A percentile compares a stretch with the other conserved stretches of the same genome.
Evolutionary conservation across 2,888 invertebrate genomes (phyloP).

Genomic region (Podabrus alpinus): DNA sequence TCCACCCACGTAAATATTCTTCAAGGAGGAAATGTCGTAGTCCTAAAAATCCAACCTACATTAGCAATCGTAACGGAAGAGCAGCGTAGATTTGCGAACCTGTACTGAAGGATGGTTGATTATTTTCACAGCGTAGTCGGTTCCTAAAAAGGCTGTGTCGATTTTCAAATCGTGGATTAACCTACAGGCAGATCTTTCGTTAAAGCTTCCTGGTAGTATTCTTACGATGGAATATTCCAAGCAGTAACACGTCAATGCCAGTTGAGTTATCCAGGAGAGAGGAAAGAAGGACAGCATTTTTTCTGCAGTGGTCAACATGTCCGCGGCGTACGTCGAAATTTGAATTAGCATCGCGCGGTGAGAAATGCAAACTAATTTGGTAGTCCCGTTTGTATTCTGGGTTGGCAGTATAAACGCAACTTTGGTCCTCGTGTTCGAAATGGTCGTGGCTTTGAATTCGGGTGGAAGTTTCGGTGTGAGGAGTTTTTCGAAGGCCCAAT

Average conservation of each 20-base stretch:
- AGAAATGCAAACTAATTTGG: constrained; percentile 46
- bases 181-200: constrained; percentile 44
- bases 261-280: constrained; percentile 43
- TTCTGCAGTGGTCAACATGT: constrained; percentile 37
- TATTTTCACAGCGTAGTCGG: constrained; percentile 42
- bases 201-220: constrained; percentile 41
- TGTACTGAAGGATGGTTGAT: constrained; percentile 40
- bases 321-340: constrained; percentile 31
- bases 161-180: constrained; percentile 47
- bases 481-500: constrained; percentile 27
- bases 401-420: constrained; percentile 47
- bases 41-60: constrained; percentile 36
- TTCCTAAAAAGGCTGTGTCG: constrained; percentile 42
- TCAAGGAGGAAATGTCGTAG: constrained; percentile 44
- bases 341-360: constrained; percentile 44
- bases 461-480: constrained; percentile 12
- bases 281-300: constrained; percentile 47
- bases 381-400: constrained; percentile 40
- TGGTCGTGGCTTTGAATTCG: constrained; percentile 36
- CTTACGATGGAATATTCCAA: constrained; percentile 40
- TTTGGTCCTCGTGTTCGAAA: constrained; percentile 39
- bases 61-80: not conserved
- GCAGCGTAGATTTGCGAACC: constrained; percentile 32
- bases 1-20: constrained; percentile 42
- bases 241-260: constrained; percentile 41